Conservation (phyloP, 2,797 vertebrate genomes). For the Chelon labrosus region DNA sequence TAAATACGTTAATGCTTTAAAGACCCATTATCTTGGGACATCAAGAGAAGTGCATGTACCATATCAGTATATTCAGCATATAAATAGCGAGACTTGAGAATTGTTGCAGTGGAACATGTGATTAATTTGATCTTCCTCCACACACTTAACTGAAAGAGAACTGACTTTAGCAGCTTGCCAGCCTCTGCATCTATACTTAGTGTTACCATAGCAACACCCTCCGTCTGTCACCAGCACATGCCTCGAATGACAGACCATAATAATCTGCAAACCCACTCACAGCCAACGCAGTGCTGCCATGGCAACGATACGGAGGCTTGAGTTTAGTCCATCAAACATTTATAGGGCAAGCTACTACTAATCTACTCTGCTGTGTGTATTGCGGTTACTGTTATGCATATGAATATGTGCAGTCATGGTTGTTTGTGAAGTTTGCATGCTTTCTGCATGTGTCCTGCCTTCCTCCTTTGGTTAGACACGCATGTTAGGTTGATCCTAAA, state of each 20-base stretch:
- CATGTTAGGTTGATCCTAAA: too few species aligned
- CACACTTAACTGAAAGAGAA: constrained; percentile 32
- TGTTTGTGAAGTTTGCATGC: background rate
- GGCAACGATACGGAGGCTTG: constrained; percentile 39
- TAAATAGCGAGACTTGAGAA: background rate
- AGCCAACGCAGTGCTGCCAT: constrained; percentile 57
- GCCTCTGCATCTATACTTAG: constrained; percentile 57
- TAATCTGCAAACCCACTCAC: constrained; percentile 68
- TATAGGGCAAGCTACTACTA: background rate
- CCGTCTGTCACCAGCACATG: constrained; percentile 70
- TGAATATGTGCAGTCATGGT: background rate
- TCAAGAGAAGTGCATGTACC: background rate
- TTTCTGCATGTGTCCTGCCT: too few species aligned
- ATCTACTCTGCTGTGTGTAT: constrained; percentile 1
- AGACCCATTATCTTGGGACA: background rate
- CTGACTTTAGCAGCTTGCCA: constrained; percentile 39
- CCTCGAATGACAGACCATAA: constrained; percentile 66
- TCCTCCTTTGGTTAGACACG: too few species aligned
- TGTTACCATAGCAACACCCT: constrained; percentile 66
- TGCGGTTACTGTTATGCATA: background rate
- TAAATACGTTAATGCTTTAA: background rate
- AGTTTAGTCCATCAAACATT: constrained; percentile 30
- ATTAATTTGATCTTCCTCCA: background rate
- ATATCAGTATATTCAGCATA: too few species aligned
- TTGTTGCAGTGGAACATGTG: background rate